Conservation (phyloP, 2,797 vertebrate genomes). For the Mustela erminea region DNA sequence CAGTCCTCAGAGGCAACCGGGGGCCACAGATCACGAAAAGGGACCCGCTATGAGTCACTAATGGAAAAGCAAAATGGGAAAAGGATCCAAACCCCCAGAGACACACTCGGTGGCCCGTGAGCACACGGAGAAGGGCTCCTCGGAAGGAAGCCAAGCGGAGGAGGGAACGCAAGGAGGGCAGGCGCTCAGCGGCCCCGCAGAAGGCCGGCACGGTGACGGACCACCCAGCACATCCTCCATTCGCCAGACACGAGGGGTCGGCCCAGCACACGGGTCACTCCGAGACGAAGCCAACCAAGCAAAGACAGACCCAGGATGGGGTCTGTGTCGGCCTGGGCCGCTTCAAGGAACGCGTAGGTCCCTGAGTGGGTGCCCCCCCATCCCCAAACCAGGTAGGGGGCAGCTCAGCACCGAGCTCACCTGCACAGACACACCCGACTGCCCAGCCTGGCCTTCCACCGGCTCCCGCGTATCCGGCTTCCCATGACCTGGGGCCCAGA, state of each 20-base stretch:
- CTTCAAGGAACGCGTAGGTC: not conserved
- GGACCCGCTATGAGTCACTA: not conserved
- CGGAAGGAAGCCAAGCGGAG: not conserved
- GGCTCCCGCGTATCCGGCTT: not conserved
- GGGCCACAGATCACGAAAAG: not conserved
- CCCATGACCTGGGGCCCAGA: not conserved
- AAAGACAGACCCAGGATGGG: not conserved
- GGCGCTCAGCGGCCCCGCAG: not conserved
- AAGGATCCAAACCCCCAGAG: not conserved
- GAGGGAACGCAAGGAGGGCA: not conserved
- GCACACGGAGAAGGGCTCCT: not conserved
- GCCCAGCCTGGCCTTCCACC: not conserved
- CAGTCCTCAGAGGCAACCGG: not conserved
- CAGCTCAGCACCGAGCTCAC: not conserved
- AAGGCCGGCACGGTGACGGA: rapidly evolving
- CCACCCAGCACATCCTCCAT: not conserved
- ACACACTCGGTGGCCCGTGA: not conserved
- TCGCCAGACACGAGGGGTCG: not conserved
- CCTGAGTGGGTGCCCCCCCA: not conserved
- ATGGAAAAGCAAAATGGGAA: not conserved
- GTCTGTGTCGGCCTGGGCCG: not conserved
- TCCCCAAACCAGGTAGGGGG: not conserved
- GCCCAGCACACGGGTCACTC: too few relatives aligned
- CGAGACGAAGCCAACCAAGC: not conserved
- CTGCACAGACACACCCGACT: not conserved